Evolutionary conservation across 2,888 invertebrate genomes (phyloP), one percentile per base, ranked within the genome.

Genomic region (Drosophila picticornis): DNA sequence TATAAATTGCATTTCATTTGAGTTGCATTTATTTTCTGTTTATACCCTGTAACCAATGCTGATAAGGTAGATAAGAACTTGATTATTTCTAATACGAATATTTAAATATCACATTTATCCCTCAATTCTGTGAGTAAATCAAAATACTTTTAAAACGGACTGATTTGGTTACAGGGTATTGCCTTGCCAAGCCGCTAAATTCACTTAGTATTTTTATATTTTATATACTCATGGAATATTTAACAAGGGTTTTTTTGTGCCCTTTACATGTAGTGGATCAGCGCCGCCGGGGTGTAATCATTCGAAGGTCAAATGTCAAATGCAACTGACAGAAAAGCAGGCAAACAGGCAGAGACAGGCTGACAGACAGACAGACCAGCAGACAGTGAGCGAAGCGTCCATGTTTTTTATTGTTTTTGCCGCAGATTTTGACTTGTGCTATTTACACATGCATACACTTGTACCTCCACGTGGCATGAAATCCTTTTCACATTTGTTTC

Each of bases 291-390:
- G 22, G 38, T 66, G 65, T 50, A 48, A 19, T 25, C 48, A 43
- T 57, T 61, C 40, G 67, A 90, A 90, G 88, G 90, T 77, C 75
- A 84, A 73, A 83, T 75, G 81, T 73, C 78, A 82, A 80, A 71
- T 80, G 80, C 72, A 80, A 56, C 71, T 63, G 69, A 51, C 65
- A 63, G 40, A 55, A 62, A 62, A 48, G 34, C 60, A 67, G 22
- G 48, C 69, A 63, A 50, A 68, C 40, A 43, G n/a, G 51, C 56
- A 52, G 56, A 50, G 16, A 46, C 29, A 60, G 22, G 34, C 40
- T 46, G 69, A 58, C 59, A 66, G 40, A 60, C 62, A 50, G 38
- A 57, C 51, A 53, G 61, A 56, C 56, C 51, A 51, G 27, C 27
- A 62, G 64, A 50, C 71, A 61, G 71, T 55, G 55, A 55, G 64